Conservation (phyloP, 2,888 invertebrate species). For the Pecten maximus region DNA sequence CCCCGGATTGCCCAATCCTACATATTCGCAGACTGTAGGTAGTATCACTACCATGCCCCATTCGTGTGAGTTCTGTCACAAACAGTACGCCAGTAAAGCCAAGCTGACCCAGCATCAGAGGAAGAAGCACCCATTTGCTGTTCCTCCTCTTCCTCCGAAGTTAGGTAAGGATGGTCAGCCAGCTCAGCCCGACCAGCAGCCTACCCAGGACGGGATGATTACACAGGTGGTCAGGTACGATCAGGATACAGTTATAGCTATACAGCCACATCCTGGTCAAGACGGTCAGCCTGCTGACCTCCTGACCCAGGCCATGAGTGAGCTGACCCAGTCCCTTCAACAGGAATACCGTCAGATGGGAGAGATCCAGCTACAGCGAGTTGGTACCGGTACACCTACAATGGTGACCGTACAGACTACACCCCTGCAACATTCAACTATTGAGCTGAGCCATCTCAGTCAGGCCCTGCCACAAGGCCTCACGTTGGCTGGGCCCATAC, state of each 20-base stretch:
- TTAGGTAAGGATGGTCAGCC: conserved; percentile 46
- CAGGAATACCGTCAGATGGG: conserved; percentile 69
- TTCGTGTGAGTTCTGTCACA: conserved; percentile 91
- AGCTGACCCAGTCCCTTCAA: conserved; percentile 79
- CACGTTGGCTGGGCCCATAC: conserved; percentile 50
- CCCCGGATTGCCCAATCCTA: conserved; percentile 85
- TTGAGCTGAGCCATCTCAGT: conserved; percentile 74
- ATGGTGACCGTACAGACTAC: conserved; percentile 70
- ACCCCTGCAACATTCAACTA: conserved; percentile 64
- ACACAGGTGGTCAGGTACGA: conserved; percentile 57
- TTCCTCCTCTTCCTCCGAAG: conserved; percentile 55
- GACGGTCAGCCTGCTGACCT: conserved; percentile 79
- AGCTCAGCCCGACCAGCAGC: conserved; percentile 41
- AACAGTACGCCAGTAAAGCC: conserved; percentile 92
- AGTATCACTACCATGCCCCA: conserved; percentile 89
- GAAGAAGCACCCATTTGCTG: conserved; percentile 82
- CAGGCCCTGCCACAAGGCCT: conserved; percentile 63
- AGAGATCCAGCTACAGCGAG: conserved; percentile 59
- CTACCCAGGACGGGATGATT: conserved; percentile 43
- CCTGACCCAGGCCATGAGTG: conserved; percentile 83
- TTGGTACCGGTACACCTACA: conserved; percentile 58
- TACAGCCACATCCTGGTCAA: conserved; percentile 46
- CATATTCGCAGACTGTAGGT: conserved; percentile 89
- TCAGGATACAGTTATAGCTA: conserved; percentile 45
- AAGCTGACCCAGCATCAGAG: conserved; percentile 85